Conservation (phyloP, 2,797 vertebrate genomes). For the Phataginus tetradactyla region DNA sequence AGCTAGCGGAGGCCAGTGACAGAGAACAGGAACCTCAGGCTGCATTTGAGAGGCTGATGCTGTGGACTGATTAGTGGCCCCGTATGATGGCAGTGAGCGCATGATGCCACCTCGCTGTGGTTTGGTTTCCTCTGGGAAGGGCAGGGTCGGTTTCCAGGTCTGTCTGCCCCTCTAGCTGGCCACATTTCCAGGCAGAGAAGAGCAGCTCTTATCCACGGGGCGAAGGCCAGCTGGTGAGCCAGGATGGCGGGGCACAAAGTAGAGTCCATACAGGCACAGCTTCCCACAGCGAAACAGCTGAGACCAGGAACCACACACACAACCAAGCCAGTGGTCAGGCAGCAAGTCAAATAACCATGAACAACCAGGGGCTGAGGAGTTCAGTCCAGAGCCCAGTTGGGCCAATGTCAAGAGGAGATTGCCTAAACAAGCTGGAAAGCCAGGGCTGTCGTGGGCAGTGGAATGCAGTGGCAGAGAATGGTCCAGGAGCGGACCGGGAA, state of each 20-base stretch:
- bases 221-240: neutral
- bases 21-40: neutral
- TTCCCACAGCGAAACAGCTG: neutral
- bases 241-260: neutral
- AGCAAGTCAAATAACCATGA: too few species aligned
- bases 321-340: neutral
- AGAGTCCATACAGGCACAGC: neutral
- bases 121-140: neutral
- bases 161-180: neutral
- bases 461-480: neutral
- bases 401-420: neutral
- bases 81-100: neutral
- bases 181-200: neutral
- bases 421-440: neutral
- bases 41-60: neutral
- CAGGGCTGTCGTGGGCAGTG: neutral
- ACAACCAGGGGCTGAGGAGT: neutral
- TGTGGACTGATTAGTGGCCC: neutral
- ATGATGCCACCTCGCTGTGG: neutral
- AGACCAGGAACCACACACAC: neutral
- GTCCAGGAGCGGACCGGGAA: neutral
- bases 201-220: neutral
- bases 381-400: neutral
- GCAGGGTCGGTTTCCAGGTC: neutral
- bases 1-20: neutral